Evolutionary conservation across 1,140 invertebrate genomes (phyloP).

Genomic region (Hylyphantes graminicola): DNA sequence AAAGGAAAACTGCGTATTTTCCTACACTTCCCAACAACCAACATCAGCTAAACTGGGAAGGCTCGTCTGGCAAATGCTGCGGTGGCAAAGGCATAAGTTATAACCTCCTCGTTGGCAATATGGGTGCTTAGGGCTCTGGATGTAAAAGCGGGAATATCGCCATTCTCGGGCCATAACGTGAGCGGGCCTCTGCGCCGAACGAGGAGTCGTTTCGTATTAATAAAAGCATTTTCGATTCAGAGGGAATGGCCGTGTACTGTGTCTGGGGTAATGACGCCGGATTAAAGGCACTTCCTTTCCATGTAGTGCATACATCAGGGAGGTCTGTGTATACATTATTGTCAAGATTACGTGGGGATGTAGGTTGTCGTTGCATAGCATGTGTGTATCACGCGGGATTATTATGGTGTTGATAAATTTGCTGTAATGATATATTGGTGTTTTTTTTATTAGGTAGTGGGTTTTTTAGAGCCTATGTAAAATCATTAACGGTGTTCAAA

Average conservation of each 20-base stretch:
- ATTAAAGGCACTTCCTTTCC: background rate
- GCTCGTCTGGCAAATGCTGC: background rate
- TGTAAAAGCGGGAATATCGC: background rate
- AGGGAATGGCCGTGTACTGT: background rate
- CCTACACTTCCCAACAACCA: background rate
- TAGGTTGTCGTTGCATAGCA: too few species aligned
- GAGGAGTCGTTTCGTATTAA: conserved; percentile 18
- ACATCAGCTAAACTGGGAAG: too few species aligned
- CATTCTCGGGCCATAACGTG: conserved; percentile 24
- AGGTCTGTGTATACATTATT: too few species aligned
- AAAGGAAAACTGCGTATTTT: too few species aligned
- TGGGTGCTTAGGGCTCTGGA: background rate
- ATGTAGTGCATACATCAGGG: too few species aligned
- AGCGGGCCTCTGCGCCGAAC: background rate
- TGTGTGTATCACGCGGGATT: too few species aligned
- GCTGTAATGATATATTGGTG: too few species aligned
- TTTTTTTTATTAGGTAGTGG: too few species aligned
- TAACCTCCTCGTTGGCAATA: conserved; percentile 16
- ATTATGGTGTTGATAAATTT: too few species aligned
- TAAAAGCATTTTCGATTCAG: conserved; percentile 10
- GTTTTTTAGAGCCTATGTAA: too few species aligned
- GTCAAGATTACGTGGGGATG: too few species aligned
- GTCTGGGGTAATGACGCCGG: background rate
- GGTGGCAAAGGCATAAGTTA: background rate
- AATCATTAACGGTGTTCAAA: too few species aligned